phyloP scores from a whole-genome alignment of 2,797 vertebrate species.

The Taeniopygia guttata region DNA sequence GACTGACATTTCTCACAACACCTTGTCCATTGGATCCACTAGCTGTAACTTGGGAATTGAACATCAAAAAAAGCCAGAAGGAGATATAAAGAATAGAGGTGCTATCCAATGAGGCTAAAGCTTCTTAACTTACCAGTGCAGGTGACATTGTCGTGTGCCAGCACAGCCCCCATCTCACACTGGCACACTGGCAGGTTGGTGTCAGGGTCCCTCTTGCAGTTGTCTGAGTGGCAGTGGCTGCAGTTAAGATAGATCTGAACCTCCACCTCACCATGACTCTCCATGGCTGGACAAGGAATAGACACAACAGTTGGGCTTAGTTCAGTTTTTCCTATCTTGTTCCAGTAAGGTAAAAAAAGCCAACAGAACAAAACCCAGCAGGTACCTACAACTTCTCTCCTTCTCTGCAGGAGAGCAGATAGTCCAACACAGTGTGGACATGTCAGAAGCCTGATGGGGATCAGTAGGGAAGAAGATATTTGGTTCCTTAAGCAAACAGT shows the following conservation, averaged over 20 bases:
- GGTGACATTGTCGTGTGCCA: conserved; percentile 84
- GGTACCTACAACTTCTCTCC: not conserved
- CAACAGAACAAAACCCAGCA: not conserved
- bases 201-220: conserved; percentile 81
- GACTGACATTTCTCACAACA: not conserved
- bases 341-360: not conserved
- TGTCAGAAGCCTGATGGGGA: not conserved
- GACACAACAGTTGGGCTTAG: not conserved
- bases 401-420: not conserved
- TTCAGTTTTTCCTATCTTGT: not conserved
- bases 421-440: not conserved
- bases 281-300: conserved; percentile 78
- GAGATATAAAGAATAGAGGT: not conserved
- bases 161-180: conserved; percentile 82
- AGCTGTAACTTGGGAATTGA: not conserved
- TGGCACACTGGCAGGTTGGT: conserved; percentile 80
- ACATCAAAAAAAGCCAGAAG: not conserved
- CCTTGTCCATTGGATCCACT: not conserved
- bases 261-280: conserved; percentile 89
- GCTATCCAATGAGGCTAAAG: not conserved
- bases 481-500: not conserved
- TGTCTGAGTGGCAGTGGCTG: conserved; percentile 88
- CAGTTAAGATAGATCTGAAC: conserved; percentile 88
- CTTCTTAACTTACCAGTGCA: conserved; percentile 74
- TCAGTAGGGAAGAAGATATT: not conserved